Percentiles rank a stretch among this genome's conserved stretches.
These are phyloP conservation scores for Geopemphigus sp. DNA, from an alignment of 1,140 invertebrate genomes.

Conservation along the genomic window DNA sequence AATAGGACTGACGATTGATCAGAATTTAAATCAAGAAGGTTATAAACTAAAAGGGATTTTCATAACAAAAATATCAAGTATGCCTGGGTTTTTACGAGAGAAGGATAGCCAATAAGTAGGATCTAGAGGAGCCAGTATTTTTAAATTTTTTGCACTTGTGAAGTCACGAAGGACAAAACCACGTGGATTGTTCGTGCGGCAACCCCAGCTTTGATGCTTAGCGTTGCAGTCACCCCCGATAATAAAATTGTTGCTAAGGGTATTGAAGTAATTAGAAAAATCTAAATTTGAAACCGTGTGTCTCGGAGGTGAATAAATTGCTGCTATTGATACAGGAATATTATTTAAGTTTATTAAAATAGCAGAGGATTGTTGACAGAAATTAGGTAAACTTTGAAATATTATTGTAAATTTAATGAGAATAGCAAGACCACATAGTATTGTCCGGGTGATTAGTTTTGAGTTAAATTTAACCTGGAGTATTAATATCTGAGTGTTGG, in stretches of 20 bases:
- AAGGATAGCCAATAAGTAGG: slow-evolving; percentile 33
- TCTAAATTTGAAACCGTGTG: background rate
- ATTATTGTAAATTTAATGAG: background rate
- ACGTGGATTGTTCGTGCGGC: background rate
- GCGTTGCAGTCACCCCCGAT: background rate
- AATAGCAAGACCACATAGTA: background rate
- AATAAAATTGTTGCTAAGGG: background rate
- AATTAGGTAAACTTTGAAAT: background rate
- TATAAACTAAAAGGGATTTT: background rate
- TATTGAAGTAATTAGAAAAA: background rate
- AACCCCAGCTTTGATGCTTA: slow-evolving; percentile 8
- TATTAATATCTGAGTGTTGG: background rate
- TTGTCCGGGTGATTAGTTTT: background rate
- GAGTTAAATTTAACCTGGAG: background rate
- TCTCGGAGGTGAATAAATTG: background rate
- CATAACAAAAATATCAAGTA: slow-evolving; percentile 23
- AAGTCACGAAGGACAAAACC: background rate
- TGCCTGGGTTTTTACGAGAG: slow-evolving; percentile 2
- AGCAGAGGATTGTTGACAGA: background rate
- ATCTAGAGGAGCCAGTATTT: background rate
- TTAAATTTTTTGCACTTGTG: background rate
- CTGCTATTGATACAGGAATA: background rate
- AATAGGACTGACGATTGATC: background rate
- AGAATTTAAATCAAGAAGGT: background rate
- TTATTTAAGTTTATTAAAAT: background rate